A percentile compares a stretch with the other conserved stretches of the same genome.
phyloP scores from a whole-genome alignment of 2,113 vertebrate species.

The Phainopepla nitens region DNA sequence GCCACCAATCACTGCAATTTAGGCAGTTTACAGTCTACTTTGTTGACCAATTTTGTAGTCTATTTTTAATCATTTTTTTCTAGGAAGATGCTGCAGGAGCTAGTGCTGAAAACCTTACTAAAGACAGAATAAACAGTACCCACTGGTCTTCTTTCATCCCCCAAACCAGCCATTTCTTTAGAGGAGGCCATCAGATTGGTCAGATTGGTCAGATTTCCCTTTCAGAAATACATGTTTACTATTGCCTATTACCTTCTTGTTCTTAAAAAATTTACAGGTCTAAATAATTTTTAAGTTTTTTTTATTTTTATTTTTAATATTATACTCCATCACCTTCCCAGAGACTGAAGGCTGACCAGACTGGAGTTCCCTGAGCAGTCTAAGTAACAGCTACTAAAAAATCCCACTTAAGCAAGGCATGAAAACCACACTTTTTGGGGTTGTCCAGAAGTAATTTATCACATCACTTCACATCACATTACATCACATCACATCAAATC shows the following conservation, averaged over 20 bases:
- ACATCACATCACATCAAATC: background rate
- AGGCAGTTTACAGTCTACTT: background rate
- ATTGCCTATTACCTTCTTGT: background rate
- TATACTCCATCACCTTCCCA: background rate
- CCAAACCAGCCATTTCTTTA: background rate
- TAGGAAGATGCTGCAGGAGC: background rate
- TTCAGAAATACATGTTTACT: background rate
- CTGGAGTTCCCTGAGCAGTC: background rate
- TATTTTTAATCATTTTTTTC: background rate
- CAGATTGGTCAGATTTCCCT: background rate
- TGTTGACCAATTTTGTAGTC: background rate
- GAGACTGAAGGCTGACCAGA: background rate
- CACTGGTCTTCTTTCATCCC: background rate
- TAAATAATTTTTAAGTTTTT: background rate
- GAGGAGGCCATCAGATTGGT: background rate
- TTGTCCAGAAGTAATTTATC: background rate
- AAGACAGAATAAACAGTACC: background rate
- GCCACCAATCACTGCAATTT: background rate
- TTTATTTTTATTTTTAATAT: background rate
- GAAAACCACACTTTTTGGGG: background rate
- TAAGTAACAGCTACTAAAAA: background rate
- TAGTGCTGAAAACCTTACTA: background rate
- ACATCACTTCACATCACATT: background rate
- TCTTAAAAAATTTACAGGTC: background rate
- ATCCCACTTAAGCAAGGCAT: background rate